These are phyloP conservation scores for Drosophila trapezifrons DNA, from an alignment of 1,140 invertebrate species.

Conservation along the genomic window DNA sequence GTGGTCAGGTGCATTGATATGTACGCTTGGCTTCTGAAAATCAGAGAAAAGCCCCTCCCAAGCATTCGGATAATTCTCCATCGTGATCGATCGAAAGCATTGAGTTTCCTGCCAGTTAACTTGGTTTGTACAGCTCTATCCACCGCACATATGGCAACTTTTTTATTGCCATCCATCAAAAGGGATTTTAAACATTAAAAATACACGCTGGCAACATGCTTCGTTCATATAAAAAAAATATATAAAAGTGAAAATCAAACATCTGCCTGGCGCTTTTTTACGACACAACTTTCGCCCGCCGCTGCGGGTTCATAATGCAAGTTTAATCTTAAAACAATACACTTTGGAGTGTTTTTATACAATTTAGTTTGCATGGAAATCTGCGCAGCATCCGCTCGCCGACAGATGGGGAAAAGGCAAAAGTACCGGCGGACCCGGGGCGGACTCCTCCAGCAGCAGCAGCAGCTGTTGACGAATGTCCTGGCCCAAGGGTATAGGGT, in stretches of 20 bases:
- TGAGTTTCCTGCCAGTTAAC: slow-evolving; percentile 7
- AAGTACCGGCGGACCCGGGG: slow-evolving; percentile 65
- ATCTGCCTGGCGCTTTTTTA: slow-evolving; percentile 66
- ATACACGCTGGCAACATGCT: slow-evolving; percentile 56
- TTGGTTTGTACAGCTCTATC: background rate
- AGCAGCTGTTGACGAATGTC: slow-evolving; percentile 75
- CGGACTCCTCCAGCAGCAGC: slow-evolving; percentile 10
- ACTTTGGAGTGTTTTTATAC: slow-evolving; percentile 26
- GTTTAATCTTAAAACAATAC: slow-evolving; percentile 77
- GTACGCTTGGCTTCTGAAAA: slow-evolving; percentile 2
- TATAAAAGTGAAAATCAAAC: slow-evolving; percentile 71
- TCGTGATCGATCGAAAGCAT: background rate
- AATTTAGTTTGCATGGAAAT: slow-evolving; percentile 36
- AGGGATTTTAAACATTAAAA: slow-evolving; percentile 56
- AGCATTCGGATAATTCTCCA: slow-evolving; percentile 2
- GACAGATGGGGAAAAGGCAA: slow-evolving; percentile 62
- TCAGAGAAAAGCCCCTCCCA: background rate
- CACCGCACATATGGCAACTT: slow-evolving; percentile 20
- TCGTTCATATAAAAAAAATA: slow-evolving; percentile 18
- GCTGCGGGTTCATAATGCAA: slow-evolving; percentile 65
- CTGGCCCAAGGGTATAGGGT: slow-evolving; percentile 50
- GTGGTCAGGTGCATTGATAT: slow-evolving; percentile 3
- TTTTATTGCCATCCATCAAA: slow-evolving; percentile 70
- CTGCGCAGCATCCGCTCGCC: slow-evolving; percentile 25
- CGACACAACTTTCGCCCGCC: slow-evolving; percentile 42